Base-by-base conservation (phyloP, 2,113 vertebrate genomes). In the Stomatorhinus ivindoensis region DNA sequence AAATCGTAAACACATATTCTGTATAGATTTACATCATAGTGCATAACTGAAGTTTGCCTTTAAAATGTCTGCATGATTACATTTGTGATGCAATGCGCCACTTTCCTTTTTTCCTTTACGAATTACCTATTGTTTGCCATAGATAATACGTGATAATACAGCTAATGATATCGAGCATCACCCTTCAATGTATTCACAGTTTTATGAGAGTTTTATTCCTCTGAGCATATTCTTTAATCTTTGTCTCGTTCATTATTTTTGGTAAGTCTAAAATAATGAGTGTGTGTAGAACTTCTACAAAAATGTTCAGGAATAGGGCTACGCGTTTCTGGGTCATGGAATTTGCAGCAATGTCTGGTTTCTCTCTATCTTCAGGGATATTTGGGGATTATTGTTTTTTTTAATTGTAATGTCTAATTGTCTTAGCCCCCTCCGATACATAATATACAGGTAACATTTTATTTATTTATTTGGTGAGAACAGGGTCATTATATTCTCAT, bases 241-340 rank as follows among this genome's bases (percentile, higher is more conserved):
- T 53, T 31, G n/a, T 31, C 31, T 27, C 50, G 10, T 51, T 51
- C 0, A 55, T 87, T 87, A 35, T 53, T 53, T 87, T 87, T 35
- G 27, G 48, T 39, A 53, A 51, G n/a, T 87, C 50, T 87, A 87
- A 53, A 42, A 53, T 87, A 87, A 87, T 55, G 47, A 51, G 85
- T 35, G 46, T 46, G 42, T 46, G 44, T 8, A 47, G 82, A 82
- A 73, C 65, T 73, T 80, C 15, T 80, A 27, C 31, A 44, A 0
- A 50, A 48, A 50, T 51, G 31, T 7, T 6, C 13, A 42, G 2
- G 17, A 48, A 86, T 11, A 86, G 47, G n/a, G 4, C 83, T 15
- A 51, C 47, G 8, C 1, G 31, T 31, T 47, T 27, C n/a, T 50
- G n/a, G 84, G 47, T 86, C 44, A 50, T 31, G n/a, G 6, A 27